Base-by-base conservation (phyloP, 2,888 invertebrate species). In the Augiades crinisus region DNA sequence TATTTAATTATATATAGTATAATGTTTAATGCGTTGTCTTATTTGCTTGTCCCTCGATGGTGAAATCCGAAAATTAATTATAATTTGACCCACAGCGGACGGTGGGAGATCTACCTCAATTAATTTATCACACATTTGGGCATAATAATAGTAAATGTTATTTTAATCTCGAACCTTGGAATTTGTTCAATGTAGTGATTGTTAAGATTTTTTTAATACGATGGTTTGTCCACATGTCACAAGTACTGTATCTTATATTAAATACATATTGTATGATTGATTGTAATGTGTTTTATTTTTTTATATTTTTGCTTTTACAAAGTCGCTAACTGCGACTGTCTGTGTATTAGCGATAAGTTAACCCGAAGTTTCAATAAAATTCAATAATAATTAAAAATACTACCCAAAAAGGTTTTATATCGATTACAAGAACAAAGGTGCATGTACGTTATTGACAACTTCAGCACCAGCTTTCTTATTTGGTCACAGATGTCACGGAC, bases 251-350 rank as follows among this genome's bases (percentile, higher is more conserved):
- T 88, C 86, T 88, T 86, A 86, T 84, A 86, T 77, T 88, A 85
- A 88, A 89, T 88, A 87, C 84, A 87, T 86, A 88, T 86, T 88
- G 89, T 89, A 89, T 87, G 89, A 89, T 87, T 89, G 88, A 86
- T 80, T 75, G 61, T 54, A 33, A 61, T 69, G 77, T 77, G 80
- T 87, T 86, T 87, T 68, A 82, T 79, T 86, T 33, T 10, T n/a
- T 19, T 10, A 4, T 36, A 34, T n/a, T 4, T 1, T 36, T 17
- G 3, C 4, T n/a, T 16, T 13, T 8, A 22, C 10, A 17, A 8
- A 13, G n/a, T n/a, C n/a, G n/a, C n/a, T n/a, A n/a, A n/a, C n/a
- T n/a, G n/a, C n/a, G n/a, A n/a, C n/a, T n/a, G n/a, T n/a, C n/a
- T n/a, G n/a, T n/a, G n/a, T n/a, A n/a, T n/a, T n/a, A n/a, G n/a